phyloP scores from a whole-genome alignment of 1,140 invertebrate genomes.

The Lucilia sericata region DNA sequence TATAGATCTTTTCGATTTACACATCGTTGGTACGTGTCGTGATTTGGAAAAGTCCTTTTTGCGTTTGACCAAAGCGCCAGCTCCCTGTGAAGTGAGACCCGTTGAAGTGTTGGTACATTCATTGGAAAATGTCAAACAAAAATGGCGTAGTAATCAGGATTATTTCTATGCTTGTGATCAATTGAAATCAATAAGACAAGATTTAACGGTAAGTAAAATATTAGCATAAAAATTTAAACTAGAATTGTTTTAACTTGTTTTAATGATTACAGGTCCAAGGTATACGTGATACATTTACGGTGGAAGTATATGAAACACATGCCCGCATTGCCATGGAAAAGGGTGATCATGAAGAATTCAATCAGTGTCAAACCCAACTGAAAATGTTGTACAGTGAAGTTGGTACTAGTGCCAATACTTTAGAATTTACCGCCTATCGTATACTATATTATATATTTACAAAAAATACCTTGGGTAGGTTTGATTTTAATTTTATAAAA shows the following conservation, averaged over 20 bases:
- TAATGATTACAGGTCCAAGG: slow-evolving; percentile 84
- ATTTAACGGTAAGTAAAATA: slow-evolving; percentile 84
- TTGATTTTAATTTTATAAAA: slow-evolving; percentile 36
- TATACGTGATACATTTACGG: slow-evolving; percentile 92
- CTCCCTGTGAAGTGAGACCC: slow-evolving; percentile 90
- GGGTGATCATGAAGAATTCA: slow-evolving; percentile 98
- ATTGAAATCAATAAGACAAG: slow-evolving; percentile 97
- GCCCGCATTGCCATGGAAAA: slow-evolving; percentile 96
- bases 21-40: slow-evolving; percentile 92
- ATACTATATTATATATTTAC: slow-evolving; percentile 98
- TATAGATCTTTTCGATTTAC: slow-evolving; percentile 84
- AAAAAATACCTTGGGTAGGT: slow-evolving; percentile 92
- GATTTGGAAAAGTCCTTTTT: slow-evolving; percentile 96
- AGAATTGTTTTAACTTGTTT: slow-evolving; percentile 48
- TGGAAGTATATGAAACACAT: slow-evolving; percentile 98
- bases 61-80: slow-evolving; percentile 94
- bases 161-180: slow-evolving; percentile 98
- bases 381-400: slow-evolving; percentile 89
- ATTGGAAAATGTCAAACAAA: slow-evolving; percentile 88
- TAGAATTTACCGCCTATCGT: slow-evolving; percentile 95
- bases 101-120: slow-evolving; percentile 86
- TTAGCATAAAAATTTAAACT: not conserved
- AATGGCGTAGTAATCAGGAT: slow-evolving; percentile 90
- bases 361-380: slow-evolving; percentile 98
- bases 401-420: slow-evolving; percentile 75